Evolutionary conservation across 2,797 vertebrate genomes (phyloP), one percentile per base, ranked within the genome.

Genomic region (Podargus strigoides): DNA sequence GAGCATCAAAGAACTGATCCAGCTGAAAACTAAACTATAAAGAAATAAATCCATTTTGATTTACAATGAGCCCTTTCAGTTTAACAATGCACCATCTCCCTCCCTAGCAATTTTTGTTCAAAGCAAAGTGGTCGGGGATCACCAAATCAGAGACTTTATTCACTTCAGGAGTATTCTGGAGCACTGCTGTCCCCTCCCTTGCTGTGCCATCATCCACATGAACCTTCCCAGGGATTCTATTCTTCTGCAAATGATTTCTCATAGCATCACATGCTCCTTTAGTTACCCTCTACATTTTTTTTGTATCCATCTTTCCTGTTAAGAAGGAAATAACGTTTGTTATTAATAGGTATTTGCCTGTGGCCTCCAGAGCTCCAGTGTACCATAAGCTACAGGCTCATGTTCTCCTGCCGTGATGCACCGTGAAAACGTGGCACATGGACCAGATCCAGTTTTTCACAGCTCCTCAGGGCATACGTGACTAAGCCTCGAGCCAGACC

Each of bases 41-140:
- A 77, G 82, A 93, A 95, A 95, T 73, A 90, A 77, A 84, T 74
- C 76, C 42, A 55, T 93, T 95, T 92, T 76, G 49, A 84, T 84
- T 93, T 67, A 55, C 64, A 93, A 52, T 24, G 56, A 93, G 52
- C 56, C 52, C 44, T 89, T 74, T 91, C 42, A 47, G 55, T 74
- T 91, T 74, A 63, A 87, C 87, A 93, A 77, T 30, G 44, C 44
- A 44, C 39, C 85, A 4, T 63, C 47, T 95, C 56, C 47, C 78
- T 91, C 72, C 75, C 82, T 58, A n/a, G 58, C n/a, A 53, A 74
- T 59, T 90, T 88, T 87, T 75, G 13, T 78, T 95, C 62, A 75
- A 70, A 75, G 41, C 30, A 18, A 72, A 94, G 12, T 69, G 66
- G 18, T 42, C 64, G n/a, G 50, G 53, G 27, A 86, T 81, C 80